Conservation (phyloP, 2,888 invertebrate genomes). For the Odontothrips loti region DNA sequence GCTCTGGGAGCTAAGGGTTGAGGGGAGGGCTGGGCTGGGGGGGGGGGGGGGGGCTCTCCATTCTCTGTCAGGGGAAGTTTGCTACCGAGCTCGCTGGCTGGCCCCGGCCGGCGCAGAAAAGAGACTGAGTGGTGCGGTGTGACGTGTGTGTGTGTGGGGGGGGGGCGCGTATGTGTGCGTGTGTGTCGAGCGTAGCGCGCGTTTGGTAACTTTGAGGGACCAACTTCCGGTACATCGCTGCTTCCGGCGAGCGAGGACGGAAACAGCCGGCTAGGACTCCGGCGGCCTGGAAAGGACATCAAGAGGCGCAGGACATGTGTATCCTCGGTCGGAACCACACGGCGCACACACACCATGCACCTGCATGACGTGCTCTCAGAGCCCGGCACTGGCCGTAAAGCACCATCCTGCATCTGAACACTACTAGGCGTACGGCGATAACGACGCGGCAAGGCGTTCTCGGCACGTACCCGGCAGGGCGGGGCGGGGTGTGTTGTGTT, state of each 20-base stretch:
- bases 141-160: neutral
- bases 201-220: conserved; percentile 16
- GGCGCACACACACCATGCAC: neutral
- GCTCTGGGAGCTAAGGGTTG: too few relatives aligned
- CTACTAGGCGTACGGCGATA: too few relatives aligned
- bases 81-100: neutral
- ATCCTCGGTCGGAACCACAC: neutral
- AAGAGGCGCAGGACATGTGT: too few relatives aligned
- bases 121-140: neutral
- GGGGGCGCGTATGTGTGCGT: neutral
- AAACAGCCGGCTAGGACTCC: neutral
- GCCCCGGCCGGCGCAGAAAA: neutral
- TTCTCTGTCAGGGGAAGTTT: too few relatives aligned
- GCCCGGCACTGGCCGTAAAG: too few relatives aligned
- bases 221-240: conserved; percentile 10
- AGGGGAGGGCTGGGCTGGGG: too few relatives aligned
- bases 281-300: neutral
- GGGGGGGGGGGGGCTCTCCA: too few relatives aligned
- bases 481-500: too few relatives aligned
- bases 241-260: neutral
- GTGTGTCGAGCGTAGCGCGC: neutral
- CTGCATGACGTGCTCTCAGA: too few relatives aligned
- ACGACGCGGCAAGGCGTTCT: too few relatives aligned
- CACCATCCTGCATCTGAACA: too few relatives aligned
- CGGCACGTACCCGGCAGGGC: too few relatives aligned